A percentile compares a stretch with the other conserved stretches of the same genome.
Conservation (phyloP, 2,797 vertebrate species). For the Margarornis squamiger region DNA sequence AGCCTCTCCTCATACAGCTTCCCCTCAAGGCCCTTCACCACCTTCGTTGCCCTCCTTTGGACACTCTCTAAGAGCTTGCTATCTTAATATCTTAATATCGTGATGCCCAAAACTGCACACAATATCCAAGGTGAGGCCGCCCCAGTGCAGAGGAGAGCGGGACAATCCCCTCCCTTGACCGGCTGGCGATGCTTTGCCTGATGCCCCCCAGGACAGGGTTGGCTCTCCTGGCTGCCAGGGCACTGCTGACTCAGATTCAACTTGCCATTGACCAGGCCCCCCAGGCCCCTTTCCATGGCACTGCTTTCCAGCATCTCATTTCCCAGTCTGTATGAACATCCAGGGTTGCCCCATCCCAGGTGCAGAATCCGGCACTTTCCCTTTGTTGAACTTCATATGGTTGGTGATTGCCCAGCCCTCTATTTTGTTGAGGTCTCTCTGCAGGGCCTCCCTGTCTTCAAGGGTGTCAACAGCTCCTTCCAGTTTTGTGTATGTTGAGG, state of each 20-base stretch:
- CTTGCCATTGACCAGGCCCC: neutral
- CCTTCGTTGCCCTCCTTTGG: neutral
- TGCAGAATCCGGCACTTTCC: neutral
- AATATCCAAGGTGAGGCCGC: fast-evolving
- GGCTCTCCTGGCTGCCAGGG: neutral
- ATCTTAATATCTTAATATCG: neutral
- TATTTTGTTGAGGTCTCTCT: neutral
- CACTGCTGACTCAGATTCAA: neutral
- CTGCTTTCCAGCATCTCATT: neutral
- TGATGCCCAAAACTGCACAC: neutral
- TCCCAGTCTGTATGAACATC: neutral
- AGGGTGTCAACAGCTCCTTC: neutral
- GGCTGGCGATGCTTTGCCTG: neutral
- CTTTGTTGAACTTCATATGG: neutral
- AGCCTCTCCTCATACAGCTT: neutral
- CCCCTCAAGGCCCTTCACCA: neutral
- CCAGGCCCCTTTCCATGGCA: neutral
- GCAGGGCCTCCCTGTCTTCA: neutral
- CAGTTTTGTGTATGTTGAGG: neutral
- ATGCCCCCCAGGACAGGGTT: neutral
- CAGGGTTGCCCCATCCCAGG: neutral
- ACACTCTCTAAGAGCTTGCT: neutral
- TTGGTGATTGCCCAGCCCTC: neutral
- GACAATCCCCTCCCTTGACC: neutral
- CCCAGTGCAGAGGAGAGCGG: neutral